Conservation (phyloP, 2,113 vertebrate species). For the Poecile atricapillus region DNA sequence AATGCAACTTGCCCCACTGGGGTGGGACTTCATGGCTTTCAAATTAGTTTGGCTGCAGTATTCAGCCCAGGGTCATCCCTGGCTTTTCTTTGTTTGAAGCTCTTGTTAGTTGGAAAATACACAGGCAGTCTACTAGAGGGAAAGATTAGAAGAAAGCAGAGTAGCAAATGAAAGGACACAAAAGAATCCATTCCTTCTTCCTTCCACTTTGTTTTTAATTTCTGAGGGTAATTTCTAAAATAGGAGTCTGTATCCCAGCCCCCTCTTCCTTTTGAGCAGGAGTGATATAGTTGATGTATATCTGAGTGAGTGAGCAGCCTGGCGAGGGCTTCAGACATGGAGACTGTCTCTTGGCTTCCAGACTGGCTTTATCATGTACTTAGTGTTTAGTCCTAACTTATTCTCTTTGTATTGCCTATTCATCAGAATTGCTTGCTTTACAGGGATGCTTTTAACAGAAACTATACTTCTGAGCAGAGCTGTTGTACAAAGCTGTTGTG, state of each 20-base stretch:
- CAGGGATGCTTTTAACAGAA: not conserved
- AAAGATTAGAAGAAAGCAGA: not conserved
- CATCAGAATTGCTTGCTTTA: not conserved
- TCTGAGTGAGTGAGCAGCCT: accelerated
- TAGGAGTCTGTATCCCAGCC: not conserved
- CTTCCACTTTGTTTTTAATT: not conserved
- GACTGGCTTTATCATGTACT: not conserved
- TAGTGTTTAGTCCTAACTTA: not conserved
- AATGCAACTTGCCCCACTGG: not conserved
- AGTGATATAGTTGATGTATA: not conserved
- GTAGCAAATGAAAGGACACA: not conserved
- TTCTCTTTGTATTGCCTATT: not conserved
- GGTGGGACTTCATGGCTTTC: not conserved
- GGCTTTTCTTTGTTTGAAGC: not conserved
- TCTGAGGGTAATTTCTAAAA: not conserved
- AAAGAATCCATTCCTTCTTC: not conserved
- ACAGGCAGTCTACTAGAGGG: not conserved
- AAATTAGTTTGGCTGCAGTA: not conserved
- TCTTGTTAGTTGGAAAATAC: not conserved
- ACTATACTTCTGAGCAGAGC: not conserved
- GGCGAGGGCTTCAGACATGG: accelerated
- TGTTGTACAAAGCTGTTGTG: not conserved
- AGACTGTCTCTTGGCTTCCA: not conserved
- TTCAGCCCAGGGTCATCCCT: not conserved
- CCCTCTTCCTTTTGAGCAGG: not conserved